phyloP scores from a whole-genome alignment of 2,113 vertebrate species.

The Anoplopoma fimbria region DNA sequence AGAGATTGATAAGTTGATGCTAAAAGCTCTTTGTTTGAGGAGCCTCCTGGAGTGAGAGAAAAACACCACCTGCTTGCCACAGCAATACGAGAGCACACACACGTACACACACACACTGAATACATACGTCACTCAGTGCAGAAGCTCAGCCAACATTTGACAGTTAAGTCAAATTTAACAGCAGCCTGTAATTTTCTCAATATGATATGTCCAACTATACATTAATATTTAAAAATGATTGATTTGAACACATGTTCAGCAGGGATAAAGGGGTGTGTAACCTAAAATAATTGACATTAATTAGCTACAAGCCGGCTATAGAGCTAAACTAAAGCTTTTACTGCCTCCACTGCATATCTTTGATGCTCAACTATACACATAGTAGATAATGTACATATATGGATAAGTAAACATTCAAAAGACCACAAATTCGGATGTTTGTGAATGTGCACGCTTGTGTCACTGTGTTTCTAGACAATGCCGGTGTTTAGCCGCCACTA shows the following conservation, averaged over 20 bases:
- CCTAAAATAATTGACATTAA: conserved; percentile 35
- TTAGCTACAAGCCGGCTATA: conserved; percentile 28
- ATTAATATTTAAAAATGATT: conserved; percentile 19
- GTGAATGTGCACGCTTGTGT: conserved; percentile 15
- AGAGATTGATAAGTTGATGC: conserved; percentile 78
- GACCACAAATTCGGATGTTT: conserved; percentile 10
- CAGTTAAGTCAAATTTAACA: conserved; percentile 27
- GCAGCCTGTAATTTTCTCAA: conserved; percentile 12
- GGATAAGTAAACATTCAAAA: conserved; percentile 26
- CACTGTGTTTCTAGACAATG: neutral
- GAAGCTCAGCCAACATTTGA: conserved; percentile 30
- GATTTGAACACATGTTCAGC: conserved; percentile 28
- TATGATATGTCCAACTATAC: neutral
- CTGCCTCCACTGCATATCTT: neutral
- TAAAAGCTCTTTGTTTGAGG: conserved; percentile 80
- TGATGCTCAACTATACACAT: conserved; percentile 18
- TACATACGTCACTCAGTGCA: conserved; percentile 38
- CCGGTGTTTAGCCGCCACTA: conserved; percentile 6
- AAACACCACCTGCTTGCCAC: conserved; percentile 78
- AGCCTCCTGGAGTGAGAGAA: conserved; percentile 78
- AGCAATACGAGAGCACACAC: conserved; percentile 46
- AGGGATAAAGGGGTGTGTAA: conserved; percentile 26
- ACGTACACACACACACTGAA: conserved; percentile 16
- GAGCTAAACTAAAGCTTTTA: conserved; percentile 36
- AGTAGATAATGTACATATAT: conserved; percentile 7